These are phyloP conservation scores for Spatula versicolor DNA, from an alignment of 2,797 vertebrate species.

Conservation along the genomic window DNA sequence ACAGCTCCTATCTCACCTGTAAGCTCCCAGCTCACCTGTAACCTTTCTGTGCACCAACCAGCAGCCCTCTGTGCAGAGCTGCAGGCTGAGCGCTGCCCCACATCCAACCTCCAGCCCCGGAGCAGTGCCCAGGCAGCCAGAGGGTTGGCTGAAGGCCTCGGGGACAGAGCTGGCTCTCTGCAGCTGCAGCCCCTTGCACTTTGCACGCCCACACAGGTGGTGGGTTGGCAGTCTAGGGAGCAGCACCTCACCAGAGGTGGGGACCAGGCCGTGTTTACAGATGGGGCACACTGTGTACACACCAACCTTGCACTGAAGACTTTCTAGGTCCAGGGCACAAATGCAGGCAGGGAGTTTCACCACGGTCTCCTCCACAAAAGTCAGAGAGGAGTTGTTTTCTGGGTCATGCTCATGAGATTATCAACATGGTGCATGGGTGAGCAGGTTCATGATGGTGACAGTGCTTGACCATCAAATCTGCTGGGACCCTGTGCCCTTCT, in stretches of 20 bases:
- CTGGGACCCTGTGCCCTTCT: not conserved
- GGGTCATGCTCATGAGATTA: accelerated
- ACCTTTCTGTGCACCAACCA: not conserved
- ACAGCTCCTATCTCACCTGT: accelerated
- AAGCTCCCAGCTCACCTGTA: too few species aligned
- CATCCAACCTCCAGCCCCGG: not conserved
- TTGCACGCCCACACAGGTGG: too few species aligned
- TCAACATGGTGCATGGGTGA: accelerated
- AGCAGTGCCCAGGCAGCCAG: not conserved
- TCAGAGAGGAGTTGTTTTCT: not conserved
- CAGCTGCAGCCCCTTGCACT: not conserved
- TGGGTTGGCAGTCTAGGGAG: not conserved
- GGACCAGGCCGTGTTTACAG: not conserved
- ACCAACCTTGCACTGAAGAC: not conserved
- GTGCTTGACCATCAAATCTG: not conserved
- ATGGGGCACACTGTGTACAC: not conserved
- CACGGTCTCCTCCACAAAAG: not conserved
- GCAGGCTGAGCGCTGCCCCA: not conserved
- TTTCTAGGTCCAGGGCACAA: not conserved
- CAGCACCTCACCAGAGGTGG: not conserved
- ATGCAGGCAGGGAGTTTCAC: not conserved
- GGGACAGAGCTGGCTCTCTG: not conserved
- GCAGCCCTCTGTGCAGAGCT: not conserved
- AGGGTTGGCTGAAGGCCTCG: accelerated
- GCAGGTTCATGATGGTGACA: accelerated